Conservation (phyloP, 2,797 vertebrate genomes). For the Periophthalmus magnuspinnatus region DNA sequence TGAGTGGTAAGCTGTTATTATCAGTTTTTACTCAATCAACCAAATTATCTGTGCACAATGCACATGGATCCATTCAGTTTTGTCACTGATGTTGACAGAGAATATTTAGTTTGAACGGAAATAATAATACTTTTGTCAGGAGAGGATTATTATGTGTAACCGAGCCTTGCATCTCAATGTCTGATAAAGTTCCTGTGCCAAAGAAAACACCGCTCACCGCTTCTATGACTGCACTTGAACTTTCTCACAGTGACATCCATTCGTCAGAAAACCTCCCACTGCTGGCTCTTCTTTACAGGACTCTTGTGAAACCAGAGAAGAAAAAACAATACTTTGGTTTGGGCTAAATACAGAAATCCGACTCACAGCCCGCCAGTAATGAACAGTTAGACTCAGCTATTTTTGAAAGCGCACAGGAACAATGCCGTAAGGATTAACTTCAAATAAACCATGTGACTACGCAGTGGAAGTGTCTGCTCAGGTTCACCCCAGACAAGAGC, state of each 20-base stretch:
- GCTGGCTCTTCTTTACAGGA: slow-evolving; percentile 32
- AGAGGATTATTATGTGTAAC: background rate
- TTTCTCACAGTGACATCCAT: slow-evolving; percentile 5
- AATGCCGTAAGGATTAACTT: slow-evolving; percentile 45
- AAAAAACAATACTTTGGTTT: slow-evolving; percentile 75
- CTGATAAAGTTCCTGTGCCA: background rate
- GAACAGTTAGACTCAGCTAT: slow-evolving; percentile 48
- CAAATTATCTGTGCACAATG: no score
- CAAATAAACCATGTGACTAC: slow-evolving; percentile 29
- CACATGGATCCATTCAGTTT: no score
- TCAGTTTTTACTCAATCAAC: background rate
- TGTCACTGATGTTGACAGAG: no score
- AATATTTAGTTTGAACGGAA: no score
- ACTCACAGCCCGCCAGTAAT: slow-evolving; percentile 49
- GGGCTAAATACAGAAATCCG: slow-evolving; percentile 62
- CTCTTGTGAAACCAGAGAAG: slow-evolving; percentile 51
- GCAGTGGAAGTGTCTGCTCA: slow-evolving; percentile 10
- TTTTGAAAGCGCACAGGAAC: slow-evolving; percentile 46
- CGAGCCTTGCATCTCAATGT: background rate
- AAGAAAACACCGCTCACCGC: background rate
- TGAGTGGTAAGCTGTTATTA: background rate
- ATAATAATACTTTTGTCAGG: no score
- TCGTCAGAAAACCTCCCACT: slow-evolving; percentile 9
- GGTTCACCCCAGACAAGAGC: background rate
- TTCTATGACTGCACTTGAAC: slow-evolving; percentile 17